phyloP scores from a whole-genome alignment of 23 tunicate genomes.

The Halocynthia roretzi region DNA sequence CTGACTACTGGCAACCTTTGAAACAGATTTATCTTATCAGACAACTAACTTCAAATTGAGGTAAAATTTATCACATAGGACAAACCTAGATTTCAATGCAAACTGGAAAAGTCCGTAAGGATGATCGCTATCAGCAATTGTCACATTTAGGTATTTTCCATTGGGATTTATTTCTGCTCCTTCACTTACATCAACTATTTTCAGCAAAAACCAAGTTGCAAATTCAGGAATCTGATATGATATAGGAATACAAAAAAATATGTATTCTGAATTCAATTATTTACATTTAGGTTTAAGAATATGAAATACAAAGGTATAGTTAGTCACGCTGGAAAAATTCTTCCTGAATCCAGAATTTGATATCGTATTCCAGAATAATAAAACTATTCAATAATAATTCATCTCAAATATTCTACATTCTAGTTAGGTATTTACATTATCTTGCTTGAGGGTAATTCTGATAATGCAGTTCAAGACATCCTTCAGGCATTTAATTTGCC shows the following conservation, averaged over 20 bases:
- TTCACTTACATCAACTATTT: conserved; percentile 42
- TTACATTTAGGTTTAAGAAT: too few relatives aligned
- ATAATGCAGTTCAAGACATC: conserved; percentile 35
- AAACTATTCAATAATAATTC: too few relatives aligned
- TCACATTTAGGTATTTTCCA: conserved; percentile 39
- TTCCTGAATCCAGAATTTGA: too few relatives aligned
- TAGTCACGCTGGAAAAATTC: too few relatives aligned
- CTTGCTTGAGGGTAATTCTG: conserved; percentile 36
- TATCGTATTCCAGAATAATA: too few relatives aligned
- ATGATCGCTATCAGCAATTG: conserved; percentile 59
- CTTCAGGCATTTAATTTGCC: conserved; percentile 27
- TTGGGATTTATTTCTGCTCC: conserved; percentile 47
- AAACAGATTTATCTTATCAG: neutral
- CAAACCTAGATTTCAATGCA: conserved; percentile 54
- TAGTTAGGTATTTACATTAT: conserved; percentile 24
- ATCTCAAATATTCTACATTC: too few relatives aligned
- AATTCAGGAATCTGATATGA: conserved; percentile 58
- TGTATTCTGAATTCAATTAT: too few relatives aligned
- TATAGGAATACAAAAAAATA: too few relatives aligned
- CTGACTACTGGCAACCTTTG: conserved; percentile 52
- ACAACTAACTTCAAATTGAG: neutral
- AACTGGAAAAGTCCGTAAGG: conserved; percentile 67
- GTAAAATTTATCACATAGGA: neutral
- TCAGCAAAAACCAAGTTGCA: conserved; percentile 34
- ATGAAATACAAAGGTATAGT: too few relatives aligned